Conservation (phyloP, 1,140 invertebrate genomes). For the Helicoverpa zea region DNA sequence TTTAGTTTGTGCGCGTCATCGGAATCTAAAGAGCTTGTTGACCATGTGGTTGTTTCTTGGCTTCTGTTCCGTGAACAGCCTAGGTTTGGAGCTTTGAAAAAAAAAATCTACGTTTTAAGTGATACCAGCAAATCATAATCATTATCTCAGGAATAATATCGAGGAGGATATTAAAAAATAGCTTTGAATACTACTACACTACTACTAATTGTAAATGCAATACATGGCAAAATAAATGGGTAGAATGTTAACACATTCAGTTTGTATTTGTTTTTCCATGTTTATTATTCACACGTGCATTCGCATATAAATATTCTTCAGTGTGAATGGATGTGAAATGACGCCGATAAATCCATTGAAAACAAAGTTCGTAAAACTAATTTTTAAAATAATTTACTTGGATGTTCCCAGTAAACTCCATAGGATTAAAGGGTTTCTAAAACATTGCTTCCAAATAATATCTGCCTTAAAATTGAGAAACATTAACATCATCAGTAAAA, state of each 20-base stretch:
- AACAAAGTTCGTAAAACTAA: background rate
- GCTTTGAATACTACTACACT: background rate
- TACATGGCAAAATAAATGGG: background rate
- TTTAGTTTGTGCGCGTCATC: slow-evolving; percentile 20
- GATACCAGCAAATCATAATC: too few relatives aligned
- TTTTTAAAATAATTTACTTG: background rate
- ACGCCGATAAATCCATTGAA: slow-evolving; percentile 6
- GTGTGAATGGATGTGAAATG: slow-evolving; percentile 15
- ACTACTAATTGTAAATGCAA: background rate
- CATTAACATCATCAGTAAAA: background rate
- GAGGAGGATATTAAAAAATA: slow-evolving; percentile 17
- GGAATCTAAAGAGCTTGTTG: slow-evolving; percentile 1
- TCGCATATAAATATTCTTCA: slow-evolving; percentile 9
- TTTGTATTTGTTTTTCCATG: slow-evolving; percentile 19
- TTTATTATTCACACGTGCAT: slow-evolving; percentile 3
- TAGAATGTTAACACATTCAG: background rate
- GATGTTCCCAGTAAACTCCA: background rate
- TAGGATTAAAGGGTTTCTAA: too few relatives aligned
- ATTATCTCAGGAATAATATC: background rate
- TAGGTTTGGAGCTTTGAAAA: background rate
- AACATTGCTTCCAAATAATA: too few relatives aligned
- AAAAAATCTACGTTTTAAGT: background rate
- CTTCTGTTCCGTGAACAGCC: background rate
- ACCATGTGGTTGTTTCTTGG: background rate
- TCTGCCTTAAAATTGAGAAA: background rate